Evolutionary conservation across 1,140 invertebrate genomes (phyloP).

Genomic region (Brachionus manjavacas): DNA sequence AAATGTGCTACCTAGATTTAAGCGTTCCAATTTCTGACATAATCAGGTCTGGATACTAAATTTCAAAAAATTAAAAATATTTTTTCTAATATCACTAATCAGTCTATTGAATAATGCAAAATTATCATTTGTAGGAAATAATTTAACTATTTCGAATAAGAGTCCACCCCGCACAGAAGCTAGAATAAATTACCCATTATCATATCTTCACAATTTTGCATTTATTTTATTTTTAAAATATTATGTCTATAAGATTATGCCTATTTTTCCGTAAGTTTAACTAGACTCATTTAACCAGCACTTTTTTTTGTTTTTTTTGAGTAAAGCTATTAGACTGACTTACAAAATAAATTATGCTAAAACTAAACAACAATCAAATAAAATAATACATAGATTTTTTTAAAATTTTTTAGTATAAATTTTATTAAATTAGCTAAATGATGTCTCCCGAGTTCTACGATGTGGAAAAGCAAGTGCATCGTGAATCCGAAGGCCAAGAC

Average conservation of each 20-base stretch:
- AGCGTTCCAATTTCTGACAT: too few relatives aligned
- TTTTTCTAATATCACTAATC: not conserved
- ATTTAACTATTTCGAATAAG: not conserved
- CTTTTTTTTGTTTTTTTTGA: not conserved
- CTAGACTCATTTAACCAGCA: not conserved
- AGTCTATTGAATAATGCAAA: not conserved
- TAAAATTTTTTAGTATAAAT: not conserved
- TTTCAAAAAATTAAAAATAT: not conserved
- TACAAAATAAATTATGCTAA: conserved; percentile 2
- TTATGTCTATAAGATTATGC: not conserved
- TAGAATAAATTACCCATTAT: not conserved
- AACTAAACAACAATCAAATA: not conserved
- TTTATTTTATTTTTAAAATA: not conserved
- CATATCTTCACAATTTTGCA: not conserved
- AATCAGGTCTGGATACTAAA: not conserved
- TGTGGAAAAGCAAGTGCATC: conserved; percentile 22
- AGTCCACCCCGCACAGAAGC: not conserved
- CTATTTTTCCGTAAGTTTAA: not conserved
- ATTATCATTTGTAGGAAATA: not conserved
- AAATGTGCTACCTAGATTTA: too few relatives aligned
- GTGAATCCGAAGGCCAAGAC: conserved; percentile 38
- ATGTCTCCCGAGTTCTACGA: conserved; percentile 10
- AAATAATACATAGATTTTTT: not conserved
- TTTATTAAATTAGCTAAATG: not conserved
- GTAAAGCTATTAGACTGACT: not conserved